phyloP scores from a whole-genome alignment of 2,797 vertebrate genomes.

The Betta splendens region DNA sequence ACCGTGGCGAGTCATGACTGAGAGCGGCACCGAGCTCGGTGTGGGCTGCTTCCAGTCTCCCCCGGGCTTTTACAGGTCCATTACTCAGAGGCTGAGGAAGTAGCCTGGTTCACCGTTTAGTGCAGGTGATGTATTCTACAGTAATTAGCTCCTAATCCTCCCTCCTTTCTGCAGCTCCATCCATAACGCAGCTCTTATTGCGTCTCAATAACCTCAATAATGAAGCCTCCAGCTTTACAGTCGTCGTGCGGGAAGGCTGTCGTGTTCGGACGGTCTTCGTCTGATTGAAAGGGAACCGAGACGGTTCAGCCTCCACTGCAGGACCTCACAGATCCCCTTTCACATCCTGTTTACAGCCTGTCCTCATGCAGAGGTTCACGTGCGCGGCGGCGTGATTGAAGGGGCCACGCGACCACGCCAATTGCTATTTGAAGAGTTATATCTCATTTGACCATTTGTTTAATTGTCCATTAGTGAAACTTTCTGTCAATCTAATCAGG shows the following conservation, averaged over 20 bases:
- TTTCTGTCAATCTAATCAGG: constrained; percentile 76
- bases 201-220: constrained; percentile 55
- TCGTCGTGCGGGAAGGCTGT: constrained; percentile 20
- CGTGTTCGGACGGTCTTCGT: constrained; percentile 25
- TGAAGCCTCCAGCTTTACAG: constrained; percentile 22
- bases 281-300: constrained; percentile 33
- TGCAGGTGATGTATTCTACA: constrained; percentile 74
- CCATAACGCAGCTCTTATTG: constrained; percentile 54
- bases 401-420: constrained; percentile 49
- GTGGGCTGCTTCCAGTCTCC: constrained; percentile 63
- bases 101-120: constrained; percentile 58
- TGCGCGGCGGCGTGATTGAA: constrained; percentile 37
- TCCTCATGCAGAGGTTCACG: constrained; percentile 22
- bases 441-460: constrained; percentile 75
- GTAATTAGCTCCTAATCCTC: constrained; percentile 71
- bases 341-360: constrained; percentile 30
- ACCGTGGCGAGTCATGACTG: constrained; percentile 48
- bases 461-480: constrained; percentile 78
- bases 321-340: constrained; percentile 19
- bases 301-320: constrained; percentile 10
- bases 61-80: constrained; percentile 67
- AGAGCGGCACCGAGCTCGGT: constrained; percentile 61
- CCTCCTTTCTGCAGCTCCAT: constrained; percentile 44
- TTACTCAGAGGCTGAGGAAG: constrained; percentile 67
- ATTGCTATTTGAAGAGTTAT: constrained; percentile 68